Conservation (phyloP, 2,113 vertebrate species). For the Macrotis lagotis region DNA sequence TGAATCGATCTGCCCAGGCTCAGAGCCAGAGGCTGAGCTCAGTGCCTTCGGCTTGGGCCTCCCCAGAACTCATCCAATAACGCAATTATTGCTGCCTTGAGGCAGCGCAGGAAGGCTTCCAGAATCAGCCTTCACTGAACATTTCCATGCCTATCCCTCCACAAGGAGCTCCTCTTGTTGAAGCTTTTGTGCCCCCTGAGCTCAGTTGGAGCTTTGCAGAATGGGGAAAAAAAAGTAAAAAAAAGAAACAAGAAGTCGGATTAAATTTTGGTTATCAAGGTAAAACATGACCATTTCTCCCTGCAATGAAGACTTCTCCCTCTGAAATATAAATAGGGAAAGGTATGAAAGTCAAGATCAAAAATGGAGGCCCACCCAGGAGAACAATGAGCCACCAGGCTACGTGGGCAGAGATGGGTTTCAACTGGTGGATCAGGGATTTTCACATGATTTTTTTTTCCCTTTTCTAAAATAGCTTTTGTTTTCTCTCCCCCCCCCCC, state of each 20-base stretch:
- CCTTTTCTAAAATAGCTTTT: neutral
- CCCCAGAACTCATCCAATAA: conserved; percentile 61
- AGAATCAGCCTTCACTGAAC: conserved; percentile 33
- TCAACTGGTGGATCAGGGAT: neutral
- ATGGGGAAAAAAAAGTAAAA: neutral
- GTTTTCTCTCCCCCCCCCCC: neutral
- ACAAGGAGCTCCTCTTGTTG: conserved; percentile 44
- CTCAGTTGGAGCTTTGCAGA: conserved; percentile 35
- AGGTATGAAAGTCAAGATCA: neutral
- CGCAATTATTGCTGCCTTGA: conserved; percentile 39
- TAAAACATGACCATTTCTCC: conserved; percentile 15
- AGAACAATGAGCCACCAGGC: neutral
- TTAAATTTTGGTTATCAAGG: conserved; percentile 44
- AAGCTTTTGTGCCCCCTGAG: conserved; percentile 41
- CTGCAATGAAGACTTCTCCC: neutral
- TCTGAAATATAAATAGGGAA: neutral
- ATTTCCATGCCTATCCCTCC: conserved; percentile 49
- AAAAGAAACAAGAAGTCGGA: conserved; percentile 34
- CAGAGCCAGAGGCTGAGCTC: conserved; percentile 55
- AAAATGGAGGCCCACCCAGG: neutral
- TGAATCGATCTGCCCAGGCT: conserved; percentile 27
- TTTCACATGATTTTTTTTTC: neutral
- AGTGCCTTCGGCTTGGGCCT: conserved; percentile 41
- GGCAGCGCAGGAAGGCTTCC: conserved; percentile 56
- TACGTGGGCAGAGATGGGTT: neutral